A percentile compares a stretch with the other conserved stretches of the same genome.
phyloP scores from a whole-genome alignment of 2,113 vertebrate genomes.

The Solea solea region DNA sequence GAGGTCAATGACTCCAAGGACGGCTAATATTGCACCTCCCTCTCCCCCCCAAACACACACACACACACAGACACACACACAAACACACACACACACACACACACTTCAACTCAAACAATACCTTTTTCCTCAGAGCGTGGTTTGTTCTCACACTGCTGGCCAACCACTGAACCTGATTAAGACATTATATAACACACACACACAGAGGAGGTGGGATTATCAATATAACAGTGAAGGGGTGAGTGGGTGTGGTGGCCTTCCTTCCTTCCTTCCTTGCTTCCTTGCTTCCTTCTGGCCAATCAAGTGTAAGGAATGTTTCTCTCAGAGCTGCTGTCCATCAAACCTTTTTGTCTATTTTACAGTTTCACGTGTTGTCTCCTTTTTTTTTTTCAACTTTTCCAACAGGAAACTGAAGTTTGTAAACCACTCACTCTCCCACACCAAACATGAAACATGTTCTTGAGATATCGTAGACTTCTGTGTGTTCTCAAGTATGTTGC shows the following conservation, averaged over 20 bases:
- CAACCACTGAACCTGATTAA: conserved; percentile 33
- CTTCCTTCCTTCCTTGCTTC: conserved; percentile 31
- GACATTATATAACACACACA: conserved; percentile 47
- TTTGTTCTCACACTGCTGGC: conserved; percentile 46
- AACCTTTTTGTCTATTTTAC: conserved; percentile 30
- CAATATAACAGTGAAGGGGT: neutral
- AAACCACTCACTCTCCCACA: too few species aligned
- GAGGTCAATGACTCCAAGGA: conserved; percentile 45
- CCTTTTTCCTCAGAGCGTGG: conserved; percentile 31
- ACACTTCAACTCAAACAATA: neutral
- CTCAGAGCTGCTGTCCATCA: conserved; percentile 54
- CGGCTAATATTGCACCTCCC: conserved; percentile 34
- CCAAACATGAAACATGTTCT: too few species aligned
- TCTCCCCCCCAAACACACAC: conserved; percentile 32
- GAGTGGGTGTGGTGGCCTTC: neutral
- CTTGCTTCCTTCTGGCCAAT: conserved; percentile 60
- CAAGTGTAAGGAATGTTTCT: conserved; percentile 57
- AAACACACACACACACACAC: conserved; percentile 43
- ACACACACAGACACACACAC: conserved; percentile 43
- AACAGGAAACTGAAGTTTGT: too few species aligned
- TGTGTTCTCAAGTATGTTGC: too few species aligned
- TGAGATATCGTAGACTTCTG: too few species aligned
- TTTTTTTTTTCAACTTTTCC: too few species aligned
- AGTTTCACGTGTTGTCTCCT: conserved; percentile 8
- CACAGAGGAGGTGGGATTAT: conserved; percentile 34